A percentile compares a stretch with the other conserved stretches of the same genome.
phyloP scores from a whole-genome alignment of 37 sponge, comb jelly and placozoan species.

The Beroe forskalii region DNA sequence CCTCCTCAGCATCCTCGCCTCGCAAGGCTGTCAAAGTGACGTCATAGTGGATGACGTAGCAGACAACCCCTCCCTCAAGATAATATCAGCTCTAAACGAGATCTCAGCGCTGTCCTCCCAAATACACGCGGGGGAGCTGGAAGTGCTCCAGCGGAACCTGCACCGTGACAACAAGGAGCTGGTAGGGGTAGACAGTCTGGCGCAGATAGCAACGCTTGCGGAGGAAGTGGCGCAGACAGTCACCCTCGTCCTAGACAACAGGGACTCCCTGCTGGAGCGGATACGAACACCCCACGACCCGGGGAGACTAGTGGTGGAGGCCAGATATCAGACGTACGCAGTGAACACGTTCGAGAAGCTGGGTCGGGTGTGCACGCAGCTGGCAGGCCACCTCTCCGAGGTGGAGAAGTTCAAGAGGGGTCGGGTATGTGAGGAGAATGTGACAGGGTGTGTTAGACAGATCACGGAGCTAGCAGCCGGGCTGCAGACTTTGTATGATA shows the following conservation, averaged over 20 bases:
- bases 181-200: neutral
- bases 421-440: neutral
- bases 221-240: neutral
- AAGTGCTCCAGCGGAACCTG: constrained; percentile 24
- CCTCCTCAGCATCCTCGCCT: constrained; percentile 1
- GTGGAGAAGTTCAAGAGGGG: constrained; percentile 26
- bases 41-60: neutral
- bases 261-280: neutral
- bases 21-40: constrained; percentile 13
- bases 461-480: neutral
- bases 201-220: neutral
- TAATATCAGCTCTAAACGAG: constrained; percentile 43
- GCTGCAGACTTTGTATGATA: constrained; percentile 32
- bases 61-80: constrained; percentile 32
- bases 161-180: constrained; percentile 21
- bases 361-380: neutral
- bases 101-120: neutral
- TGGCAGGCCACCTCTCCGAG: neutral
- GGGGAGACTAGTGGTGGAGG: constrained; percentile 53
- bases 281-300: neutral
- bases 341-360: constrained; percentile 52
- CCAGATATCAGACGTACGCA: constrained; percentile 38
- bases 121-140: constrained; percentile 46
- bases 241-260: neutral
- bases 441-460: neutral